Evolutionary conservation across 2,888 invertebrate genomes (phyloP), one percentile per base, ranked within the genome.

Genomic region (Nezara viridula): DNA sequence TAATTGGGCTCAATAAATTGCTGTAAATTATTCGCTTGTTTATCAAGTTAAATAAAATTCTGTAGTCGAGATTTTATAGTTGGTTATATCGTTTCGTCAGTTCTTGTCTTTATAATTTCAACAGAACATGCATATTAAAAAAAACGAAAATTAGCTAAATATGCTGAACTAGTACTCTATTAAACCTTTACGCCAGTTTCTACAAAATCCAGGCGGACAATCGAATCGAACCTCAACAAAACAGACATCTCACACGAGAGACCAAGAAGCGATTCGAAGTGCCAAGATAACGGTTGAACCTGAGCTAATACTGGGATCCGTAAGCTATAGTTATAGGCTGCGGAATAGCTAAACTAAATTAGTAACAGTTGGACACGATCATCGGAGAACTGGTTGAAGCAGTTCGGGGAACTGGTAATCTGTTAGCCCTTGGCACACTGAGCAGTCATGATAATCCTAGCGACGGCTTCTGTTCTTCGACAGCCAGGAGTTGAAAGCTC

Each of bases 301-400:
- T 37, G 40, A 0, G 24, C 21, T 77, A 77, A 44, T 40, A 9
- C 40, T 12, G 7, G 40, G 21, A 44, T 21, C 40, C 40, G 40
- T 77, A 77, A 77, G 40, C 77, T 37, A 40, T 77, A 37, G 40
- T 44, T 37, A 77, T 40, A 21, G 77, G 24, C 77, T 10, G 10
- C 24, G 40, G 40, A 24, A 40, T 77, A 44, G 77, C 21, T 77
- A 77, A 24, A 77, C 77, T 77, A 77, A 77, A 77, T 77, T 77
- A 77, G 77, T 77, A 77, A 27, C 37, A 44, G 24, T 77, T 77
- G 24, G 77, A 19, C 77, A 77, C 77, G 77, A 73, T 37, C 19
- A 73, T 73, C 4, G 73, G 37, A 19, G 73, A 77, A 77, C 77
- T 77, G 77, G 77, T 77, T 77, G 77, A 6, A 32, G 40, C 77